A percentile compares a stretch with the other conserved stretches of the same genome.
These are phyloP conservation scores for Cartodere bifasciata DNA, from an alignment of 2,888 invertebrate species.

Conservation along the genomic window DNA sequence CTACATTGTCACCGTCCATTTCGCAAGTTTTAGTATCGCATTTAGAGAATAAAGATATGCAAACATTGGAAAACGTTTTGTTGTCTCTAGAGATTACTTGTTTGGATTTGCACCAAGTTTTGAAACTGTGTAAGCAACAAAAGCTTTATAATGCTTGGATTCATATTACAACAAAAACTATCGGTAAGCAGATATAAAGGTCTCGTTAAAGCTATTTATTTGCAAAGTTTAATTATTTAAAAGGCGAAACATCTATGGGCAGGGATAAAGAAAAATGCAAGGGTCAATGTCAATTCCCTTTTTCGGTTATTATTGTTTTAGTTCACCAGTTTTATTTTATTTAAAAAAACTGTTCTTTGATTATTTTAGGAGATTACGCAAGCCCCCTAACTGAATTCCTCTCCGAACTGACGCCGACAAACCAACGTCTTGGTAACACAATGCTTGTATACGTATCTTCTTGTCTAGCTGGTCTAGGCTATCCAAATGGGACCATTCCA, in stretches of 20 bases:
- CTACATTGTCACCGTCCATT: conserved; percentile 51
- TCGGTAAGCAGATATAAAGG: too few relatives aligned
- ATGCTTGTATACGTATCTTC: conserved; percentile 77
- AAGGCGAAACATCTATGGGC: too few relatives aligned
- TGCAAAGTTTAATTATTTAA: too few relatives aligned
- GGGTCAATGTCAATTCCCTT: too few relatives aligned
- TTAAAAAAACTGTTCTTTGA: too few relatives aligned
- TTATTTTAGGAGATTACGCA: conserved; percentile 62
- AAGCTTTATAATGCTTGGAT: conserved; percentile 57
- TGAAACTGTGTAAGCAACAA: conserved; percentile 39
- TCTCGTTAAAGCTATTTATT: too few relatives aligned
- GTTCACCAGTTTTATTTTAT: too few relatives aligned
- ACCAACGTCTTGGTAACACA: conserved; percentile 62
- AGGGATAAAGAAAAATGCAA: too few relatives aligned
- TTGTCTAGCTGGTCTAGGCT: conserved; percentile 75
- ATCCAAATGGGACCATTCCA: conserved; percentile 63
- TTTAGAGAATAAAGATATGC: conserved; percentile 45
- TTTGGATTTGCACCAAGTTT: conserved; percentile 64
- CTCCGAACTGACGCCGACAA: conserved; percentile 37
- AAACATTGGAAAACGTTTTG: conserved; percentile 56
- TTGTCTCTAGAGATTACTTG: conserved; percentile 60
- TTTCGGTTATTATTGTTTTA: too few relatives aligned
- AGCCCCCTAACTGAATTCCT: conserved; percentile 58
- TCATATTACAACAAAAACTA: conserved; percentile 64
- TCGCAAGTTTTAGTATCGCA: conserved; percentile 60